phyloP scores from a whole-genome alignment of 2,113 vertebrate genomes.

The Athene noctua region DNA sequence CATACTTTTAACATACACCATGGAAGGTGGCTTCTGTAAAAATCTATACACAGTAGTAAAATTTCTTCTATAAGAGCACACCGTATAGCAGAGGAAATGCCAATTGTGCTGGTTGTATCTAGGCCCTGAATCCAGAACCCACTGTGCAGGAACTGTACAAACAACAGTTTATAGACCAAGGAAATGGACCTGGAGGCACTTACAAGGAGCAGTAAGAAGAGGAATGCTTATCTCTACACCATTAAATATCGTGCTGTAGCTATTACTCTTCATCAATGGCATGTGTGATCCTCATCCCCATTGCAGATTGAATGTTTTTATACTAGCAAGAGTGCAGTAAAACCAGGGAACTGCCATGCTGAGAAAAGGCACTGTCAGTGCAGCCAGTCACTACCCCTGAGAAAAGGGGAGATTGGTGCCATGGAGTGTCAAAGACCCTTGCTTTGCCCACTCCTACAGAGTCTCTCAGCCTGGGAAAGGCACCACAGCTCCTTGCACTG shows the following conservation, averaged over 20 bases:
- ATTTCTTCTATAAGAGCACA: neutral
- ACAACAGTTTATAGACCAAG: neutral
- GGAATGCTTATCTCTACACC: neutral
- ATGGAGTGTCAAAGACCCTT: fast-evolving
- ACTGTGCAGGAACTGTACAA: neutral
- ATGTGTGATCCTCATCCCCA: neutral
- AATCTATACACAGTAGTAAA: neutral
- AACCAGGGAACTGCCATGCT: neutral
- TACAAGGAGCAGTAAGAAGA: neutral
- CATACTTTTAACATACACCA: neutral
- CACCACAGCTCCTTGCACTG: neutral
- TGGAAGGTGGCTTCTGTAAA: neutral
- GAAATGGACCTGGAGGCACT: neutral
- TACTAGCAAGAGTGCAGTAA: neutral
- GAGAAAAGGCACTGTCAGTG: neutral
- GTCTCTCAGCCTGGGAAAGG: neutral
- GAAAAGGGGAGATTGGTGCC: neutral
- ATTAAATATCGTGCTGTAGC: neutral
- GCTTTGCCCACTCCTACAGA: neutral
- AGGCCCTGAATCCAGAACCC: neutral
- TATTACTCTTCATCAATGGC: neutral
- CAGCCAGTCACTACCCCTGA: neutral
- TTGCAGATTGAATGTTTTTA: neutral
- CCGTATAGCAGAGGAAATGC: neutral
- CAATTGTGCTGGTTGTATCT: neutral